Base-by-base conservation (phyloP, 2,113 vertebrate species). In the Xenus cinereus region DNA sequence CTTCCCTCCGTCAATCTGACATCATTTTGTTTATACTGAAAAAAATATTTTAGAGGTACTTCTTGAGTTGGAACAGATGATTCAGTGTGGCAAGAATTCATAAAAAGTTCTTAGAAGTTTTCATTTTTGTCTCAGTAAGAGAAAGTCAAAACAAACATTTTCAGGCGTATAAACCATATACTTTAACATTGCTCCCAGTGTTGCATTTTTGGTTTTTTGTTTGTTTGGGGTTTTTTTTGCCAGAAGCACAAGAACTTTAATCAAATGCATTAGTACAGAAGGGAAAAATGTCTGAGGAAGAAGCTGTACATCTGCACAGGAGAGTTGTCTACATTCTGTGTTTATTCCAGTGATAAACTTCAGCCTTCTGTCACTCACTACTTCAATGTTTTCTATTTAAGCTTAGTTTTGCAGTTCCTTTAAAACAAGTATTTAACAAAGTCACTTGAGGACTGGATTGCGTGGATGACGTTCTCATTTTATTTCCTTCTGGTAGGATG, bases 21-120 rank as follows among this genome's bases (percentile, higher is more conserved):
- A 97, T 98, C 84, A 97, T 97, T 95, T 98, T 62, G 33, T 98
- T 98, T 98, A 92, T 93, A 51, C 32, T 81, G 41, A 91, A 95
- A 87, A 67, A 64, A 50, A 0, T 4, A 6, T 69, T 93, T 93
- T 83, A 88, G 60, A 89, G 86, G 67, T 83, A 72, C 46, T 48
- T 76, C 89, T 94, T 87, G 45, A 85, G 33, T 68, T 86, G 68
- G 64, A 96, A 79, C 75, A 94, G 1, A 7, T 79, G 94, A 71
- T 94, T 87, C 3, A 6, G 20, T 60, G 56, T 69, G 59, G 50
- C 68, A 93, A 85, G 75, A 91, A 97, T 69, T 97, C 62, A 69
- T 84, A 92, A 89, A 87, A 72, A 0, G 3, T 97, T 96, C 91
- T 90, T 97, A 79, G 95, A 96, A 93, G 87, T 87, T 91, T 96